Percentiles rank a stretch among this genome's conserved stretches.
Evolutionary conservation across 1,140 invertebrate genomes (phyloP).

Genomic region (Melitaea cinxia): DNA sequence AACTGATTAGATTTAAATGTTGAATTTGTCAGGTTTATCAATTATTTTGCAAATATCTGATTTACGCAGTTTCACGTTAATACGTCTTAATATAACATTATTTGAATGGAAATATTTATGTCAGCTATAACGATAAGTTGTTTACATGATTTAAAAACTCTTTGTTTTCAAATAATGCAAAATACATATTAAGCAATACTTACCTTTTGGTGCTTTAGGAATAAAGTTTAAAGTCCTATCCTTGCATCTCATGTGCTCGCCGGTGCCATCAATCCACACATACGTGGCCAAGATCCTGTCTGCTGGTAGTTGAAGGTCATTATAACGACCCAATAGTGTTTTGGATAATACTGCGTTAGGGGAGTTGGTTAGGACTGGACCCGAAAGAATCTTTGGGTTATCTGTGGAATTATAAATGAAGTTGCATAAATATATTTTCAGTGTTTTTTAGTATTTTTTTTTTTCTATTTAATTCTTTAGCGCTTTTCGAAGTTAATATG

Average conservation of each 20-base stretch:
- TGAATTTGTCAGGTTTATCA: not conserved
- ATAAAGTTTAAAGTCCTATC: slow-evolving; percentile 92
- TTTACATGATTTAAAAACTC: not conserved
- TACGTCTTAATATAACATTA: not conserved
- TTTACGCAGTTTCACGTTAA: not conserved
- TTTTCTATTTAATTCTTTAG: too few relatives aligned
- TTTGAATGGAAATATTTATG: not conserved
- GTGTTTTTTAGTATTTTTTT: slow-evolving; percentile 1
- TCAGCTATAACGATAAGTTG: not conserved
- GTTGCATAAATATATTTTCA: not conserved
- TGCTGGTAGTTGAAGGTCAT: slow-evolving; percentile 89
- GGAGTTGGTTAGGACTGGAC: slow-evolving; percentile 72
- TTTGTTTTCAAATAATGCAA: not conserved
- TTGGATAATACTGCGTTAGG: slow-evolving; percentile 85
- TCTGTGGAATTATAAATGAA: slow-evolving; percentile 50
- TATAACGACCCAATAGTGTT: slow-evolving; percentile 86
- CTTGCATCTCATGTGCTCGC: slow-evolving; percentile 93
- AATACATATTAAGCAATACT: slow-evolving; percentile 22
- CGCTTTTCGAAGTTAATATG: too few relatives aligned
- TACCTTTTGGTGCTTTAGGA: slow-evolving; percentile 87
- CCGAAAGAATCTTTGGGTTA: slow-evolving; percentile 75
- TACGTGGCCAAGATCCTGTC: slow-evolving; percentile 93
- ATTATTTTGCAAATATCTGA: not conserved
- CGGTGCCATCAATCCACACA: slow-evolving; percentile 98
- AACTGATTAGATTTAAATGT: too few relatives aligned